Conservation (phyloP, 2,888 invertebrate species). For the Pelosia muscerda region DNA sequence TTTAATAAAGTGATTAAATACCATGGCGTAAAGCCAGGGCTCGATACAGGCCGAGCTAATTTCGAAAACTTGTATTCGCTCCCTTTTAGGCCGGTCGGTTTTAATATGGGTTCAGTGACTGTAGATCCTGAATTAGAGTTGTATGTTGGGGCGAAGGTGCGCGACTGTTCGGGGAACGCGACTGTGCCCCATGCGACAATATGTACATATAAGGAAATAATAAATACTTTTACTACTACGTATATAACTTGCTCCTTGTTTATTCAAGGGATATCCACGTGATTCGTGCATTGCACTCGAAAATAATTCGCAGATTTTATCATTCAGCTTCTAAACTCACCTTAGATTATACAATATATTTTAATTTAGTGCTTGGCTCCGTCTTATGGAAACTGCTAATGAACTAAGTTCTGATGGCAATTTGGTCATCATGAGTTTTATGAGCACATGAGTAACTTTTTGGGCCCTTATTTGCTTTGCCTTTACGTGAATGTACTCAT, state of each 20-base stretch:
- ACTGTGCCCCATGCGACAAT: conserved; percentile 15
- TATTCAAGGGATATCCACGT: background rate
- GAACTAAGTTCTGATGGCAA: background rate
- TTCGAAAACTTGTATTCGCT: conserved; percentile 69
- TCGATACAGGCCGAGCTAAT: conserved; percentile 70
- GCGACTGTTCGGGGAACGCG: conserved; percentile 29
- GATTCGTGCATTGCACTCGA: background rate
- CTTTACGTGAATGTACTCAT: no score
- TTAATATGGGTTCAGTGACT: conserved; percentile 64
- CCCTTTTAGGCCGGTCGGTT: conserved; percentile 59
- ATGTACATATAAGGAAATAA: background rate
- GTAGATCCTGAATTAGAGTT: conserved; percentile 57
- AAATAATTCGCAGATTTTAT: background rate
- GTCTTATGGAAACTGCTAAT: no score
- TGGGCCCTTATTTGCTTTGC: background rate
- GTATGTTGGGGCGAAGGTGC: conserved; percentile 35
- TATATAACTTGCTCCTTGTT: background rate
- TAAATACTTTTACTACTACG: background rate
- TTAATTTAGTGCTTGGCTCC: no score
- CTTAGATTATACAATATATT: background rate
- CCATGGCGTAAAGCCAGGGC: conserved; percentile 70
- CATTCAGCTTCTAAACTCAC: background rate
- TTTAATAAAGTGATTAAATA: conserved; percentile 82
- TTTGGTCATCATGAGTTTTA: background rate
- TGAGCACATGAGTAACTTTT: background rate